A percentile compares a stretch with the other conserved stretches of the same genome.
These are phyloP conservation scores for Andricus curvator DNA, from an alignment of 2,888 invertebrate genomes.

Conservation along the genomic window DNA sequence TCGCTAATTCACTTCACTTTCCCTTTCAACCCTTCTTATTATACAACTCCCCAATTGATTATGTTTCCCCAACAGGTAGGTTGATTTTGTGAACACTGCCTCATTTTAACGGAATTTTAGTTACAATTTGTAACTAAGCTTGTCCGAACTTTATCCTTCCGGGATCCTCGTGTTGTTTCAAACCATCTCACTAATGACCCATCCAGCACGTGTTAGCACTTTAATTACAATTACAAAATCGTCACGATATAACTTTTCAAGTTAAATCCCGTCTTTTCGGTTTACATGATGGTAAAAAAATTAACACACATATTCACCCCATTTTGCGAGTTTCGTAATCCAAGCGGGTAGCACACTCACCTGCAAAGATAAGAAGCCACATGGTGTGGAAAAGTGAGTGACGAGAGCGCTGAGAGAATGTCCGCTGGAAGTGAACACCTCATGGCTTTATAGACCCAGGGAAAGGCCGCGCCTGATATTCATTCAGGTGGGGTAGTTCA, in stretches of 20 bases:
- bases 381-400: constrained; percentile 74
- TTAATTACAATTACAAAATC: background rate
- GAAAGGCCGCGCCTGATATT: constrained; percentile 75
- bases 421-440: constrained; percentile 70
- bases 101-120: background rate
- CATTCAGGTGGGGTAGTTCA: constrained; percentile 73
- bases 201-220: constrained; percentile 13
- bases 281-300: background rate
- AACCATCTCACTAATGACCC: constrained; percentile 19
- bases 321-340: constrained; percentile 39
- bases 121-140: background rate
- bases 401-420: constrained; percentile 74
- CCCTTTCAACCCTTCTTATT: constrained; percentile 45
- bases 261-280: background rate
- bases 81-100: background rate
- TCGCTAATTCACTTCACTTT: constrained; percentile 55
- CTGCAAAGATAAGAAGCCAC: constrained; percentile 75
- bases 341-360: constrained; percentile 65
- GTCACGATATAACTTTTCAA: background rate
- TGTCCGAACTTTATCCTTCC: constrained; percentile 12
- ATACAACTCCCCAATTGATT: background rate
- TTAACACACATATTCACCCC: background rate
- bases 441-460: constrained; percentile 76
- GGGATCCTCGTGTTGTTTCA: background rate
- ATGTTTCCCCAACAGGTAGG: background rate